Percentiles rank a stretch among this genome's conserved stretches.
phyloP scores from a whole-genome alignment of 2,888 invertebrate genomes.

The Linnaemya tessellans region DNA sequence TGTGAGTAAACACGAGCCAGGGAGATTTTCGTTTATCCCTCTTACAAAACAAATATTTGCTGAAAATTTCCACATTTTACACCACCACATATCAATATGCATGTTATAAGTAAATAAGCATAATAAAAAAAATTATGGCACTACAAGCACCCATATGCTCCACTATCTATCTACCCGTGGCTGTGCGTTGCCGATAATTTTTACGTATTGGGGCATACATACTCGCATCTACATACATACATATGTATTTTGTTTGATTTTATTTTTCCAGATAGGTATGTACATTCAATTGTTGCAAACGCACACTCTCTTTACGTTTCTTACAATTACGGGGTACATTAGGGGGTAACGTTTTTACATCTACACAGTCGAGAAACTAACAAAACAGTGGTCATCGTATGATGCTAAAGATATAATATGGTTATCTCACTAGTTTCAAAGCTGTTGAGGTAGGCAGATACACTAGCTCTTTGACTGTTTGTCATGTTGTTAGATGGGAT shows the following conservation, averaged over 20 bases:
- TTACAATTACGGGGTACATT: constrained; percentile 3
- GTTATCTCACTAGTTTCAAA: constrained; percentile 3
- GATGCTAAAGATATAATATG: background rate
- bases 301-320: constrained; percentile 16
- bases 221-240: background rate
- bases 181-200: constrained; percentile 22
- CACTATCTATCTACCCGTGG: background rate
- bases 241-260: constrained; percentile 21
- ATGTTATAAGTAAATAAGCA: constrained; percentile 1
- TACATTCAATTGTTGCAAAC: constrained; percentile 4
- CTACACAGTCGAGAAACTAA: background rate
- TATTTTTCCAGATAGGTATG: constrained; percentile 33
- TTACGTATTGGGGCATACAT: background rate
- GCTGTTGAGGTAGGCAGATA: constrained; percentile 46
- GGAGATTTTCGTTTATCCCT: constrained; percentile 19
- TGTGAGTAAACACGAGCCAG: constrained; percentile 28
- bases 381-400: background rate
- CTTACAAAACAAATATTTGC: constrained; percentile 10
- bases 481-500: constrained; percentile 17
- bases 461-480: constrained; percentile 12
- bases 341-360: background rate
- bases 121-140: background rate
- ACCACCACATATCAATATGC: background rate
- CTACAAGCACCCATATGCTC: background rate
- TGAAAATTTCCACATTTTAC: constrained; percentile 1